phyloP scores from a whole-genome alignment of 2,797 vertebrate species.

The Sebastolobus alascanus region DNA sequence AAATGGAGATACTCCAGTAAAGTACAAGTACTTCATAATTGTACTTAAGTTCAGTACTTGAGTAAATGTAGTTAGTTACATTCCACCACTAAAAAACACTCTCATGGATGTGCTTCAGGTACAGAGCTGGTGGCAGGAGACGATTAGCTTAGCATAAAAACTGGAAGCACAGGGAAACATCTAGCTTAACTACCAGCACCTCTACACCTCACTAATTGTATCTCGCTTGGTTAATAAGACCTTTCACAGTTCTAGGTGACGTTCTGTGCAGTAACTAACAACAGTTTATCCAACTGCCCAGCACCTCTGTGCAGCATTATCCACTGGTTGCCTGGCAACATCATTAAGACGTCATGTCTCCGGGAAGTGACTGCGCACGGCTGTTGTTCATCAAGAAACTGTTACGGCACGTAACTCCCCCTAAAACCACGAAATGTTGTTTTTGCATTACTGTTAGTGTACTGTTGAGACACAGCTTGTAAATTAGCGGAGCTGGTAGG shows the following conservation, averaged over 20 bases:
- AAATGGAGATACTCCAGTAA: too few species aligned
- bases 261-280: neutral
- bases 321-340: constrained; percentile 1
- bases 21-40: too few species aligned
- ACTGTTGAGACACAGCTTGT: neutral
- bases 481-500: neutral
- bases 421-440: neutral
- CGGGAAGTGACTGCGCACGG: constrained; percentile 1
- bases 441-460: neutral
- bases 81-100: too few species aligned
- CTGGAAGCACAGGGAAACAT: neutral
- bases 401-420: neutral
- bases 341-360: neutral
- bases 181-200: neutral
- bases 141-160: neutral
- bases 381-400: constrained; percentile 1
- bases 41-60: too few species aligned
- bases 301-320: neutral
- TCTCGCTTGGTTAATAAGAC: neutral
- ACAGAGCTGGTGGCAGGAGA: neutral
- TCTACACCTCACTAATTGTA: neutral
- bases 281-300: neutral
- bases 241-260: neutral
- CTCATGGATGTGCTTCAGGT: neutral
- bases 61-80: too few species aligned